phyloP scores from a whole-genome alignment of 2,113 vertebrate genomes.

The Meriones unguiculatus region DNA sequence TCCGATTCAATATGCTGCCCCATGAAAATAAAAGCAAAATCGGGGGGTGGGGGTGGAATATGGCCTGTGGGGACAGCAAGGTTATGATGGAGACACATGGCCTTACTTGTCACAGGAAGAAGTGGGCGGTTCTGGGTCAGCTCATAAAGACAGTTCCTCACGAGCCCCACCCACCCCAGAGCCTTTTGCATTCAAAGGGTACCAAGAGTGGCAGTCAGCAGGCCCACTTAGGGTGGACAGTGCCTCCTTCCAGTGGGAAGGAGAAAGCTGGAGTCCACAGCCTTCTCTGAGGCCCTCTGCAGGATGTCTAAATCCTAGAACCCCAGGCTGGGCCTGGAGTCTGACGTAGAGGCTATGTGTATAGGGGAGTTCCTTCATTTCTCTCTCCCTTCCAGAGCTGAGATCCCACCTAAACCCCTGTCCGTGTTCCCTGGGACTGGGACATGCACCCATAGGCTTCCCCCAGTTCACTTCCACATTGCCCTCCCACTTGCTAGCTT shows the following conservation, averaged over 20 bases:
- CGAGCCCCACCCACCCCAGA: neutral
- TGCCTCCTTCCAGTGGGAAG: neutral
- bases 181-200: neutral
- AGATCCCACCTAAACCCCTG: neutral
- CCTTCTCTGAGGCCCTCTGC: neutral
- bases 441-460: neutral
- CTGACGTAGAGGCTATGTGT: neutral
- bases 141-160: too few species aligned
- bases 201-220: neutral
- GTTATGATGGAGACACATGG: neutral
- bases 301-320: neutral
- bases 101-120: neutral
- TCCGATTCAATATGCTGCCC: neutral
- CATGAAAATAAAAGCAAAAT: neutral
- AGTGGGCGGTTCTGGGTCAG: too few species aligned
- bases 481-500: neutral
- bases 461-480: neutral
- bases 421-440: neutral
- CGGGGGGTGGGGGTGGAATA: accelerated
- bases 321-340: neutral
- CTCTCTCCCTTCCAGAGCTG: neutral
- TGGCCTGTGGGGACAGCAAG: accelerated
- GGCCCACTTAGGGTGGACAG: neutral
- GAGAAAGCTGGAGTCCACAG: neutral
- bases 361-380: neutral